Evolutionary conservation across 2,888 invertebrate genomes (phyloP).

Genomic region (Tetragonula carbonaria): DNA sequence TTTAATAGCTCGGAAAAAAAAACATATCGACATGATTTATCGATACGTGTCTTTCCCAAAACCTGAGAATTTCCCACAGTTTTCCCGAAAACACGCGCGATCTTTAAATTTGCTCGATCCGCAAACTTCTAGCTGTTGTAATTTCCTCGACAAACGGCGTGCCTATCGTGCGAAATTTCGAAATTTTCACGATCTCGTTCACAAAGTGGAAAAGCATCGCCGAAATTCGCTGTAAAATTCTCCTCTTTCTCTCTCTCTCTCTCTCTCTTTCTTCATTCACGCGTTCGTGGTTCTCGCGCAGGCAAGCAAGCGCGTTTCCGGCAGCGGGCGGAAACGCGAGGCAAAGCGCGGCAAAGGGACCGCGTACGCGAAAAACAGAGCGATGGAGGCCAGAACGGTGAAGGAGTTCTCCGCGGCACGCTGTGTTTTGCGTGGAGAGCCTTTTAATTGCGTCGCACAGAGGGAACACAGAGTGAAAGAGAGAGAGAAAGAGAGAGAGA

Average conservation of each 20-base stretch:
- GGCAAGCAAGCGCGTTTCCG: not conserved
- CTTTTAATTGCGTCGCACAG: slow-evolving; percentile 52
- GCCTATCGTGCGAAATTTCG: no score
- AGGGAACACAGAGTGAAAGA: not conserved
- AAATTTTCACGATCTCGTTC: not conserved
- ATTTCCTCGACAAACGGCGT: no score
- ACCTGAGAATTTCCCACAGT: no score
- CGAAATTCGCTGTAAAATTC: not conserved
- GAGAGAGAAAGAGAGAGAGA: not conserved
- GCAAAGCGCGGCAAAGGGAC: slow-evolving; percentile 30
- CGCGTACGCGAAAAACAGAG: slow-evolving; percentile 15
- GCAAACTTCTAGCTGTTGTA: no score
- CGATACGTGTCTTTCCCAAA: no score
- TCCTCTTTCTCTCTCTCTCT: not conserved
- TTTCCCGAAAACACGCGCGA: no score
- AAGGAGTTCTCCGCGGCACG: slow-evolving; percentile 17
- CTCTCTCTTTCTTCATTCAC: not conserved
- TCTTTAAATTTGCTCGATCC: no score
- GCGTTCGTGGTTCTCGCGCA: not conserved
- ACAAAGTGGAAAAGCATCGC: not conserved
- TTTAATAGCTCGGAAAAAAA: no score
- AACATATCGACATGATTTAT: no score
- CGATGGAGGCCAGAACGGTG: slow-evolving; percentile 7
- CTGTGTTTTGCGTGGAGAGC: slow-evolving; percentile 46
- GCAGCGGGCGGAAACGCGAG: not conserved